These are phyloP conservation scores for Catharus fuscescens DNA, from an alignment of 2,113 vertebrate species.

Conservation along the genomic window DNA sequence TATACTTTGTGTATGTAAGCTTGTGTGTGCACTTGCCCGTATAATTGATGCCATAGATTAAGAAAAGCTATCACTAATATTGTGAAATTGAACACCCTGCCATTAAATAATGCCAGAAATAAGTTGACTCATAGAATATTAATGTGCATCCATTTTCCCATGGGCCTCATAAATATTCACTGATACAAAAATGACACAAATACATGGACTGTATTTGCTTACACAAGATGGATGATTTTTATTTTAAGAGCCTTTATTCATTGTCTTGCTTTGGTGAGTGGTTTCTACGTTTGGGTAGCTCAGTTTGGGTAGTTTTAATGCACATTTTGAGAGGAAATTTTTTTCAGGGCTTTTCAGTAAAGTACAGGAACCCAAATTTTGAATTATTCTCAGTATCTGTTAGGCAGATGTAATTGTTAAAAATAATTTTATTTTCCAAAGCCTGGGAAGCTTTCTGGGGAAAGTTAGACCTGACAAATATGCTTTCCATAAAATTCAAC, in stretches of 20 bases:
- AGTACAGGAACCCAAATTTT: background rate
- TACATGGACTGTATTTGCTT: background rate
- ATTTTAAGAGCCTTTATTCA: background rate
- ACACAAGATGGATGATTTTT: background rate
- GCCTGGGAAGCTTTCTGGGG: background rate
- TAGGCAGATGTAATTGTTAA: background rate
- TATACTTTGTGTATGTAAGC: background rate
- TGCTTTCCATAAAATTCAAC: background rate
- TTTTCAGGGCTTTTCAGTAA: background rate
- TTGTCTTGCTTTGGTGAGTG: background rate
- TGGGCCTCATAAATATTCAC: background rate
- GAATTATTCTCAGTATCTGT: background rate
- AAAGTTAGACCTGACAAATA: background rate
- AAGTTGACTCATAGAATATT: background rate
- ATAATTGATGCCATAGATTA: background rate
- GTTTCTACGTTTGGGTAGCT: background rate
- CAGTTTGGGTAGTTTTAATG: background rate
- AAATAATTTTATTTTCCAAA: background rate
- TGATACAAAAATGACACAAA: background rate
- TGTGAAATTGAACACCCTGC: background rate
- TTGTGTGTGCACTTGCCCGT: accelerated
- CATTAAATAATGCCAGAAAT: background rate
- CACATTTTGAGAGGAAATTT: background rate
- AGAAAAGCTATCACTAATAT: background rate
- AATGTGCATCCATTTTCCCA: background rate